A percentile compares a stretch with the other conserved stretches of the same genome.
Conservation (phyloP, 2,113 vertebrate genomes). For the Anoplopoma fimbria region DNA sequence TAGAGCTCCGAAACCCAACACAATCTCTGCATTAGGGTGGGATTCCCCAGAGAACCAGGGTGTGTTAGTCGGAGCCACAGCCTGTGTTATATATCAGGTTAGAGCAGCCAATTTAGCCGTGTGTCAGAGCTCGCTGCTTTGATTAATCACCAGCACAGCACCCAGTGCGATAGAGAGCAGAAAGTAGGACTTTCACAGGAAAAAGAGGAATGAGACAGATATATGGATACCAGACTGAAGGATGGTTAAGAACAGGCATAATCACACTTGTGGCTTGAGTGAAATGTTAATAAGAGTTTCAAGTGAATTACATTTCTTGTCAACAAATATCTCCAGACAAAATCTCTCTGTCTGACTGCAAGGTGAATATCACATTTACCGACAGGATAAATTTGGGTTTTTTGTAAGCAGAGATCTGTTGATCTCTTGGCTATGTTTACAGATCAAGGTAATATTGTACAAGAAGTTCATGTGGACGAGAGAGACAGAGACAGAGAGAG, state of each 20-base stretch:
- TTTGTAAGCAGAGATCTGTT: no score
- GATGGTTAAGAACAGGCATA: constrained; percentile 69
- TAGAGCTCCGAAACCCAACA: constrained; percentile 64
- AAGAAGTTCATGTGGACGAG: no score
- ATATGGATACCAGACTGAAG: constrained; percentile 70
- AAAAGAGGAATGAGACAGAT: constrained; percentile 76
- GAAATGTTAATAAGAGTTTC: constrained; percentile 74
- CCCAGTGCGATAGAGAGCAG: constrained; percentile 62
- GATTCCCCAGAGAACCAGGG: constrained; percentile 67
- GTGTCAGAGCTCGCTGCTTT: constrained; percentile 74
- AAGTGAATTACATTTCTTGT: constrained; percentile 60
- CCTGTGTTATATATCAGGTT: constrained; percentile 82
- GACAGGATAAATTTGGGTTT: background rate
- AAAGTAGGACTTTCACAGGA: constrained; percentile 70
- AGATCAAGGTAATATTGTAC: no score
- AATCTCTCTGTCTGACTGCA: constrained; percentile 30
- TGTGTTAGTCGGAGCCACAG: constrained; percentile 64
- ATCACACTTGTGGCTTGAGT: constrained; percentile 75
- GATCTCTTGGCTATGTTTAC: no score
- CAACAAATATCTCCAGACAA: constrained; percentile 17
- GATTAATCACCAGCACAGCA: constrained; percentile 80
- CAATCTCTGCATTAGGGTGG: constrained; percentile 69
- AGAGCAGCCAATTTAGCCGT: constrained; percentile 80
- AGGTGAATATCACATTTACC: constrained; percentile 32
- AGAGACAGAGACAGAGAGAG: no score